These are phyloP conservation scores for Athalia rosae DNA, from an alignment of 2,888 invertebrate genomes.

Conservation along the genomic window DNA sequence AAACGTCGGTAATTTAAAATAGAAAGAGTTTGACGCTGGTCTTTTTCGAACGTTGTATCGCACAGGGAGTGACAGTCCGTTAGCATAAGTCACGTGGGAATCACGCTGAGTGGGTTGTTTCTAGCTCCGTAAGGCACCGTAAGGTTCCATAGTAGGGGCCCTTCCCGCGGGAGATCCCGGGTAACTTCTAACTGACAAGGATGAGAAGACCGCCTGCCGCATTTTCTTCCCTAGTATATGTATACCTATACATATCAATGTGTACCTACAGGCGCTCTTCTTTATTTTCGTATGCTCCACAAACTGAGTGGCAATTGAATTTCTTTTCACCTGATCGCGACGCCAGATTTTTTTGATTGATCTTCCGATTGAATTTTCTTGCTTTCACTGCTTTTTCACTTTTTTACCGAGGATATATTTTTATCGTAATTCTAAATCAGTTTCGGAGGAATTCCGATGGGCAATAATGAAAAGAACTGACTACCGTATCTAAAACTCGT, in stretches of 20 bases:
- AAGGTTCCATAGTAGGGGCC: constrained; percentile 29
- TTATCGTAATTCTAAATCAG: neutral
- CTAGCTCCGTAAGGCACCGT: constrained; percentile 34
- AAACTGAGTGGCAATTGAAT: constrained; percentile 37
- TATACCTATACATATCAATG: no score
- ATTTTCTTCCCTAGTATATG: neutral
- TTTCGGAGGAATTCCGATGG: neutral
- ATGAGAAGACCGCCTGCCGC: constrained; percentile 11
- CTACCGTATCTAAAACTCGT: no score
- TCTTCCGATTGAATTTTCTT: constrained; percentile 11
- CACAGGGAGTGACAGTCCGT: constrained; percentile 31
- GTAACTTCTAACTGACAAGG: constrained; percentile 40
- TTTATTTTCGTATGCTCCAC: constrained; percentile 20
- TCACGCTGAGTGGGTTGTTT: constrained; percentile 43
- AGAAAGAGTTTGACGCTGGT: constrained; percentile 25
- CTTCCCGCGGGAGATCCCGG: constrained; percentile 36
- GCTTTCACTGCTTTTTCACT: neutral
- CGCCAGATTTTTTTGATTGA: constrained; percentile 34
- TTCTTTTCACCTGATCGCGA: constrained; percentile 8
- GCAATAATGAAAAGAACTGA: neutral
- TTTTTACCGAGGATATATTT: neutral
- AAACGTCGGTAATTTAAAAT: neutral
- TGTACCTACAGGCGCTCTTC: neutral
- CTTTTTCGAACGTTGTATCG: constrained; percentile 12
- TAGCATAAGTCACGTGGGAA: constrained; percentile 44